A percentile compares a stretch with the other conserved stretches of the same genome.
Evolutionary conservation across 2,797 vertebrate species (phyloP).

Genomic region (Malacoctenus gilli): DNA sequence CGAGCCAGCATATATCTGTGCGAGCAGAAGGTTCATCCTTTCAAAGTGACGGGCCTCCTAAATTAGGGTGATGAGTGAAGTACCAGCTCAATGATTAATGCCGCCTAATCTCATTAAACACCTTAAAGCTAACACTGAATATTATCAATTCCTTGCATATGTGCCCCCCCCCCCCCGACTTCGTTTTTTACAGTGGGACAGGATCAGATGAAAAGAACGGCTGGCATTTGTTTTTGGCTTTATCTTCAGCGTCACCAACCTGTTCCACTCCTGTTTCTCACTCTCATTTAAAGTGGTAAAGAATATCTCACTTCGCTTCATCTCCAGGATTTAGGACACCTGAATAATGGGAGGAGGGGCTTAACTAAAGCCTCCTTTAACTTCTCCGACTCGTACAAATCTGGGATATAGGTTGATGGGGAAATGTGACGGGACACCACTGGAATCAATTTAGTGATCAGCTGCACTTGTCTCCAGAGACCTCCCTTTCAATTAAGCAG

Average conservation of each 20-base stretch:
- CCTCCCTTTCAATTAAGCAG: no score
- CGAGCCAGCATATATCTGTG: constrained; percentile 53
- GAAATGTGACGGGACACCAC: background rate
- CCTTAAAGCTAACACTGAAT: constrained; percentile 56
- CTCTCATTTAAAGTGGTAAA: background rate
- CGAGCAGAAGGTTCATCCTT: constrained; percentile 61
- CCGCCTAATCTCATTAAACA: constrained; percentile 64
- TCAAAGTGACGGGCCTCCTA: constrained; percentile 45
- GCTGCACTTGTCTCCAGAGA: background rate
- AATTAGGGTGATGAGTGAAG: constrained; percentile 48
- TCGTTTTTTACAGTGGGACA: background rate
- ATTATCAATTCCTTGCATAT: constrained; percentile 65
- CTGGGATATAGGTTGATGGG: background rate
- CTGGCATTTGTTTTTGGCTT: constrained; percentile 12
- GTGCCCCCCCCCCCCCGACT: background rate
- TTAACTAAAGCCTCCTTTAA: background rate
- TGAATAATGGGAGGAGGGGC: background rate
- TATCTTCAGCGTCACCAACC: background rate
- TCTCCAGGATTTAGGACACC: background rate
- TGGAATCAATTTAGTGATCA: no score
- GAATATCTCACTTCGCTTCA: background rate
- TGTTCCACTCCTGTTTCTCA: background rate
- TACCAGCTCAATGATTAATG: constrained; percentile 48
- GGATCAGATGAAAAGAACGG: constrained; percentile 14
- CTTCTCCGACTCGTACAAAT: background rate